Conservation (phyloP, 2,797 vertebrate species). For the Decapterus maruadsi region DNA sequence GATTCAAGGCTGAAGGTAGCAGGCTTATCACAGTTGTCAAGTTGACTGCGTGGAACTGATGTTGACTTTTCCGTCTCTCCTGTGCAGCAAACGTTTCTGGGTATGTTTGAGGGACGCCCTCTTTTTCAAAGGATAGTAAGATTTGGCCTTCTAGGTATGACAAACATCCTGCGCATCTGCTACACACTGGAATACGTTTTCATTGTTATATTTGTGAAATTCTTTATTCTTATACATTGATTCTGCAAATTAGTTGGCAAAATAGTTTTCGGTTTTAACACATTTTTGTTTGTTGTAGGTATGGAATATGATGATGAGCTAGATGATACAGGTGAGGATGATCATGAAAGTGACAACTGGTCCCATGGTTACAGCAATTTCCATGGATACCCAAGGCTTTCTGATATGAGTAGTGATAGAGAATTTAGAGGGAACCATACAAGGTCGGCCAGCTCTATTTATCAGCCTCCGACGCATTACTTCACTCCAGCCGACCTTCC, state of each 20-base stretch:
- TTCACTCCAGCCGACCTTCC: not conserved
- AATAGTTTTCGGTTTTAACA: not conserved
- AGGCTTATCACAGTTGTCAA: not conserved
- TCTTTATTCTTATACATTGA: not conserved
- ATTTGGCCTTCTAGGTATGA: slow-evolving; percentile 69
- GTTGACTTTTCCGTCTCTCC: not conserved
- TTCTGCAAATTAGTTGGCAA: not conserved
- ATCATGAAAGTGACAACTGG: slow-evolving; percentile 13
- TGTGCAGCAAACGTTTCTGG: slow-evolving; percentile 61
- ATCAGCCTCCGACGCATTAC: slow-evolving; percentile 9
- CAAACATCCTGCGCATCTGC: not conserved
- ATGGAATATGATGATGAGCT: slow-evolving; percentile 32
- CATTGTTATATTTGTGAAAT: not conserved
- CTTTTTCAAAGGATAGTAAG: slow-evolving; percentile 54
- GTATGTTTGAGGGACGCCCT: slow-evolving; percentile 48
- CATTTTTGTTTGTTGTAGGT: slow-evolving; percentile 2
- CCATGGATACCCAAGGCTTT: not conserved
- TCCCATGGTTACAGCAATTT: not conserved
- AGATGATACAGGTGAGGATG: slow-evolving; percentile 21
- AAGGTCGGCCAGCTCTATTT: slow-evolving; percentile 6
- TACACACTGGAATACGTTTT: not conserved
- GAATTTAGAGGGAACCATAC: slow-evolving; percentile 8
- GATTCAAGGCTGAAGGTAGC: slow-evolving; percentile 13
- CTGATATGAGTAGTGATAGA: slow-evolving; percentile 5
- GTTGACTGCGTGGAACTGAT: not conserved